A percentile compares a stretch with the other conserved stretches of the same genome.
phyloP scores from a whole-genome alignment of 2,888 invertebrate genomes.

The Megalurothrips usitatus region DNA sequence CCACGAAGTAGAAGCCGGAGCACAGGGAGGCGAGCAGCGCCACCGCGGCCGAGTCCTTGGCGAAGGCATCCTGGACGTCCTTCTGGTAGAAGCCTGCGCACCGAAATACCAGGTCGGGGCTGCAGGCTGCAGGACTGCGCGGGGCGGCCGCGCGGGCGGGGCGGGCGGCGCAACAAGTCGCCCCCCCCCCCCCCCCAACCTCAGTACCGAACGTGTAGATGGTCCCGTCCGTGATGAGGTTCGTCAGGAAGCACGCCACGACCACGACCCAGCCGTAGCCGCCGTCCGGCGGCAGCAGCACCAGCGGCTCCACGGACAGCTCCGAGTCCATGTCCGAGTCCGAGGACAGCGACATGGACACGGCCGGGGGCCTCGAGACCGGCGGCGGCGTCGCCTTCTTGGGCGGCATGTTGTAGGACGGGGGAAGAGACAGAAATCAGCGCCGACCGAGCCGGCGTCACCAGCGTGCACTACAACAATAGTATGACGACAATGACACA shows the following conservation, averaged over 20 bases:
- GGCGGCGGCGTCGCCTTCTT: not conserved
- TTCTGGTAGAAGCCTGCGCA: slow-evolving; percentile 12
- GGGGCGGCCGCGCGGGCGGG: no score
- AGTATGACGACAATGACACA: no score
- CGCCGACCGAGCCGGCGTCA: no score
- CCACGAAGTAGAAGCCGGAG: slow-evolving; percentile 5
- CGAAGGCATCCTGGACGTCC: not conserved
- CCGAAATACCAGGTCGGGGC: not conserved
- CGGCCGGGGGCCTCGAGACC: not conserved
- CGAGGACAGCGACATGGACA: slow-evolving; percentile 1
- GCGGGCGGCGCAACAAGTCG: no score
- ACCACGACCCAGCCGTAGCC: slow-evolving; percentile 18
- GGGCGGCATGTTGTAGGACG: not conserved
- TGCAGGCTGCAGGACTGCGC: no score
- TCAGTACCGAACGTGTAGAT: slow-evolving; percentile 16
- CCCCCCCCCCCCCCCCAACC: not conserved
- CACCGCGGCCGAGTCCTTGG: slow-evolving; percentile 2
- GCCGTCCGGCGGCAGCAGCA: slow-evolving; percentile 16
- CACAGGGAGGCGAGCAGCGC: not conserved
- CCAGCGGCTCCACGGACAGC: slow-evolving; percentile 9
- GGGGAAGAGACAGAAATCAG: not conserved
- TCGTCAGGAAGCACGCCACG: not conserved
- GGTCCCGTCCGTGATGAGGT: slow-evolving; percentile 4
- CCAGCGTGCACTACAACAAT: no score
- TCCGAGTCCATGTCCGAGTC: not conserved